These are phyloP conservation scores for Tupaia tana DNA, from an alignment of 2,113 vertebrate genomes.

Conservation along the genomic window DNA sequence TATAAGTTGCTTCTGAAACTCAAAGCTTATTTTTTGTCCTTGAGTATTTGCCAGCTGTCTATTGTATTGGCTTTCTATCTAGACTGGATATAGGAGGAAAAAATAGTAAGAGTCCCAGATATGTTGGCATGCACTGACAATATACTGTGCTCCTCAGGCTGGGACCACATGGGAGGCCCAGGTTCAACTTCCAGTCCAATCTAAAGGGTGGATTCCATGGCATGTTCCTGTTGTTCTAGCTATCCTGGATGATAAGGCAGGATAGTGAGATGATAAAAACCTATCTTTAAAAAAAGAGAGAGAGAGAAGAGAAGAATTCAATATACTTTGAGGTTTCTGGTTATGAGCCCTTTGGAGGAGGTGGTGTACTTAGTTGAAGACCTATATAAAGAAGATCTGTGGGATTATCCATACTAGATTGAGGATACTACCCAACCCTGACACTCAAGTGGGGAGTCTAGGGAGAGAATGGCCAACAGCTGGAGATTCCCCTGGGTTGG, in stretches of 20 bases:
- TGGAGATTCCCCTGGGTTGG: not conserved
- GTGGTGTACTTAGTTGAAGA: not conserved
- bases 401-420: fast-evolving
- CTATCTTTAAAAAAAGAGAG: too few species aligned
- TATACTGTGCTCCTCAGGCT: too few species aligned
- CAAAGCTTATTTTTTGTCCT: not conserved
- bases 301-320: not conserved
- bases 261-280: too few species aligned
- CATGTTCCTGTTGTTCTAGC: too few species aligned
- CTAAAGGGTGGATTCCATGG: too few species aligned
- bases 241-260: too few species aligned
- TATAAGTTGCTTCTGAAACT: not conserved
- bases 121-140: too few species aligned
- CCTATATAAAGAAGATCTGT: not conserved
- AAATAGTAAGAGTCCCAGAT: not conserved
- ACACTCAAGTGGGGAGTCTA: not conserved
- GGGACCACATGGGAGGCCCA: too few species aligned
- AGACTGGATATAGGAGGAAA: not conserved
- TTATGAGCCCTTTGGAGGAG: not conserved
- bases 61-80: not conserved
- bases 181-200: too few species aligned
- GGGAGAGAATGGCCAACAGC: not conserved
- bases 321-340: not conserved
- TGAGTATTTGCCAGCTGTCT: not conserved
- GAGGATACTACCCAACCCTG: not conserved